Evolutionary conservation across 2,888 invertebrate species (phyloP), one percentile per base, ranked within the genome.

Genomic region (Tiliacea citrago): DNA sequence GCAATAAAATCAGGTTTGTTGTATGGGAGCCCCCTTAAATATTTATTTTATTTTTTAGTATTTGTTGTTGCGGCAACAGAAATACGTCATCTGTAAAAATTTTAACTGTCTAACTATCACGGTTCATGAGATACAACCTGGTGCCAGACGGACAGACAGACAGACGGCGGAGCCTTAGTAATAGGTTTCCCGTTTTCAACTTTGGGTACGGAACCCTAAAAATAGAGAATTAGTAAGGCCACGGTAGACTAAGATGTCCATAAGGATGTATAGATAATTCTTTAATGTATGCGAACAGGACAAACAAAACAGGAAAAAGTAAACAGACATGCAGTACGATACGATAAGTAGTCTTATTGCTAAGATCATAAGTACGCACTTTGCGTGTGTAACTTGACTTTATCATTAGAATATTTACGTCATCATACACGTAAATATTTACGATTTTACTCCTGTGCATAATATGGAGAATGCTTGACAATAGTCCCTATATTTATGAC

Each of bases 341-440:
- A 65, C 9, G 65, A 65, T 35, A 65, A 49, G 16, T 35, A 35
- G 16, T n/a, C 53, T n/a, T 53, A 39, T 66, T 53, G 10, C 53
- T 66, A 16, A 39, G 16, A 18, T 5, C 60, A 53, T 47, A 77
- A 60, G 69, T 29, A 39, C n/a, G 35, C 18, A 53, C 0, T 77
- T 68, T 39, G 35, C 13, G 16, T 78, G 18, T 68, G 10, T 16
- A 21, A 18, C 51, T 60, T 60, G 47, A 29, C 29, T 61, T 67
- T 70, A 78, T 78, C 47, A 45, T 55, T 24, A 35, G 42, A 61
- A 62, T 55, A n/a, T n/a, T n/a, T n/a, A n/a, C n/a, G n/a, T n/a
- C 55, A 70, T 76, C 6, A 47, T n/a, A n/a, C 6, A 9, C 61
- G 49, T 78, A 70, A 78, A 62, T 62, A 70, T 75, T 78, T 61